Evolutionary conservation across 1,140 invertebrate genomes (phyloP).

Genomic region (Trichonephila inaurata): DNA sequence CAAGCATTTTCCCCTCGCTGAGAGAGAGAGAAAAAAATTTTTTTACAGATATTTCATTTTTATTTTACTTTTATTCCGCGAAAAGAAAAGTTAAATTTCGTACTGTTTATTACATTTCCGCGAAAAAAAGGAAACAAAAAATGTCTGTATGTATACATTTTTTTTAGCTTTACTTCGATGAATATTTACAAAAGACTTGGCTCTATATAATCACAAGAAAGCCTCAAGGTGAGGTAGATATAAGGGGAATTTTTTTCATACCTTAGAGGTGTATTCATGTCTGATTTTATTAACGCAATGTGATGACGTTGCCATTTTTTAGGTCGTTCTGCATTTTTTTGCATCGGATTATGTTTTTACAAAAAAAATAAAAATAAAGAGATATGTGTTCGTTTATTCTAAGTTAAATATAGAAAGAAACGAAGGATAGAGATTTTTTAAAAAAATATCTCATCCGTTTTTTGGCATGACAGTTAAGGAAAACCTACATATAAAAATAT

Average conservation of each 20-base stretch:
- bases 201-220: slow-evolving; percentile 23
- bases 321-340: background rate
- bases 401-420: too few relatives aligned
- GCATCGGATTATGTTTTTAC: background rate
- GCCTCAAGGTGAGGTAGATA: background rate
- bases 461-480: too few relatives aligned
- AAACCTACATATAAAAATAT: too few relatives aligned
- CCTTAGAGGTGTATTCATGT: background rate
- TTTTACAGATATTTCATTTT: background rate
- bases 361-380: background rate
- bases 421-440: too few relatives aligned
- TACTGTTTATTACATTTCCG: slow-evolving; percentile 21
- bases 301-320: background rate
- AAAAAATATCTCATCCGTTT: too few relatives aligned
- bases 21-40: background rate
- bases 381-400: too few relatives aligned
- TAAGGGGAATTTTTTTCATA: background rate
- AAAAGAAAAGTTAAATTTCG: slow-evolving; percentile 32
- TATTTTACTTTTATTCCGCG: background rate
- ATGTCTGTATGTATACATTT: background rate
- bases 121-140: background rate
- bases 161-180: background rate
- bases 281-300: slow-evolving; percentile 10
- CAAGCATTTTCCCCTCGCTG: background rate
- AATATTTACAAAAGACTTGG: slow-evolving; percentile 24